A percentile compares a stretch with the other conserved stretches of the same genome.
Evolutionary conservation across 2,797 vertebrate genomes (phyloP).

Genomic region (Phoebastria nigripes): DNA sequence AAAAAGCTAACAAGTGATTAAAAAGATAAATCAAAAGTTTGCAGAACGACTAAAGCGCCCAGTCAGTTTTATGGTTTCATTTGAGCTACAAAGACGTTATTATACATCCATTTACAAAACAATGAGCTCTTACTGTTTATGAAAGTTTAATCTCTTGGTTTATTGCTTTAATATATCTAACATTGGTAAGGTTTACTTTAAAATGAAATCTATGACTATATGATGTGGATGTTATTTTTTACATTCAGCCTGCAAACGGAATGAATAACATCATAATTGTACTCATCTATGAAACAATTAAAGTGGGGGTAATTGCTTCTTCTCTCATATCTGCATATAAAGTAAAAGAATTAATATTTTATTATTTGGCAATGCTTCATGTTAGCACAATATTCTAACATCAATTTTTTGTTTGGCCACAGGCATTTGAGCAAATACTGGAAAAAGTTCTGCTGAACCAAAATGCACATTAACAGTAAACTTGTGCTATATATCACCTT

Average conservation of each 20-base stretch:
- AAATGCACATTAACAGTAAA: not conserved
- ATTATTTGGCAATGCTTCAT: conserved; percentile 71
- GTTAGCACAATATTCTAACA: conserved; percentile 62
- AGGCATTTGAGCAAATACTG: conserved; percentile 48
- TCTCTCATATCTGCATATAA: conserved; percentile 67
- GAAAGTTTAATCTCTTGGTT: conserved; percentile 83
- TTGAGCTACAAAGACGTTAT: conserved; percentile 73
- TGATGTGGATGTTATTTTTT: conserved; percentile 68
- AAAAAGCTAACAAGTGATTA: conserved; percentile 75
- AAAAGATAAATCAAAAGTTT: conserved; percentile 82
- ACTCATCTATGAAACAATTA: conserved; percentile 78
- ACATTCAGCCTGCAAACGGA: conserved; percentile 62
- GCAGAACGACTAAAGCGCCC: conserved; percentile 56
- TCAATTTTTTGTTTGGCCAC: conserved; percentile 53
- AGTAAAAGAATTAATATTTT: conserved; percentile 79
- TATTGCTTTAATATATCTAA: conserved; percentile 83
- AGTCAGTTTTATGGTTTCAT: conserved; percentile 77
- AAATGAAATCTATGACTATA: conserved; percentile 76
- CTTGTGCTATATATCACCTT: not conserved
- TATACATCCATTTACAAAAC: conserved; percentile 79
- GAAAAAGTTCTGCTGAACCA: conserved; percentile 40
- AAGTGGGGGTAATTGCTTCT: conserved; percentile 73
- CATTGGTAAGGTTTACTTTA: conserved; percentile 76
- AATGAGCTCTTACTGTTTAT: conserved; percentile 79
- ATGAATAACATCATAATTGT: conserved; percentile 76